phyloP scores from a whole-genome alignment of 2,888 invertebrate genomes.

The Iphiclides podalirius region DNA sequence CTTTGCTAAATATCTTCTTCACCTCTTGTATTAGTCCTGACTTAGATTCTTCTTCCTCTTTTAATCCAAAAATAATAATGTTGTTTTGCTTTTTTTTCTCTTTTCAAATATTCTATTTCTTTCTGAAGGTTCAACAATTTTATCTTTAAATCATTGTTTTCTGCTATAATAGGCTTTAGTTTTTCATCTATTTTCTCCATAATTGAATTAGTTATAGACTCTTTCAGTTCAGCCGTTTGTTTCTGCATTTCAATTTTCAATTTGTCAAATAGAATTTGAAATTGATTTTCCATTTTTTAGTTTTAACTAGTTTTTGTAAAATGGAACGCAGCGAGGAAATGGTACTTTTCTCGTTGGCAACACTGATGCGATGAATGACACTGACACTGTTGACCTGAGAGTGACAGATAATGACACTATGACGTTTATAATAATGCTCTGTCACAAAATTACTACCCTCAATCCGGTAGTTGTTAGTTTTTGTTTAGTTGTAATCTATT shows the following conservation, averaged over 20 bases:
- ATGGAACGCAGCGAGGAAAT: not conserved
- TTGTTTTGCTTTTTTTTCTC: slow-evolving; percentile 22
- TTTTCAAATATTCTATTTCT: slow-evolving; percentile 31
- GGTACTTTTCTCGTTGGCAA: slow-evolving; percentile 4
- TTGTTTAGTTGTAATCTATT: not conserved
- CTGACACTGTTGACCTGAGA: too few species aligned
- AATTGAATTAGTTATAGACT: slow-evolving; percentile 21
- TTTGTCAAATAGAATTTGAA: slow-evolving; percentile 24
- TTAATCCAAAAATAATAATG: slow-evolving; percentile 20
- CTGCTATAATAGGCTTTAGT: slow-evolving; percentile 29
- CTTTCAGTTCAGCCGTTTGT: slow-evolving; percentile 22
- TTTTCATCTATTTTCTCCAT: slow-evolving; percentile 22
- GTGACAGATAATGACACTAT: not conserved
- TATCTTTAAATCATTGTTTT: slow-evolving; percentile 32
- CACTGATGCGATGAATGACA: slow-evolving; percentile 1
- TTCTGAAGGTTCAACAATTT: slow-evolving; percentile 32
- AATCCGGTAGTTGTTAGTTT: not conserved
- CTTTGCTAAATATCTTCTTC: slow-evolving; percentile 19
- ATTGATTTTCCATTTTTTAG: slow-evolving; percentile 24
- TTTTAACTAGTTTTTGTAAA: slow-evolving; percentile 3
- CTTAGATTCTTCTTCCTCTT: slow-evolving; percentile 19
- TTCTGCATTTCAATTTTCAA: slow-evolving; percentile 24
- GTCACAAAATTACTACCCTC: not conserved
- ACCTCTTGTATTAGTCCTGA: slow-evolving; percentile 16
- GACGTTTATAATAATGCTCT: not conserved